Conservation (phyloP, 2,797 vertebrate genomes). For the Anguilla anguilla region DNA sequence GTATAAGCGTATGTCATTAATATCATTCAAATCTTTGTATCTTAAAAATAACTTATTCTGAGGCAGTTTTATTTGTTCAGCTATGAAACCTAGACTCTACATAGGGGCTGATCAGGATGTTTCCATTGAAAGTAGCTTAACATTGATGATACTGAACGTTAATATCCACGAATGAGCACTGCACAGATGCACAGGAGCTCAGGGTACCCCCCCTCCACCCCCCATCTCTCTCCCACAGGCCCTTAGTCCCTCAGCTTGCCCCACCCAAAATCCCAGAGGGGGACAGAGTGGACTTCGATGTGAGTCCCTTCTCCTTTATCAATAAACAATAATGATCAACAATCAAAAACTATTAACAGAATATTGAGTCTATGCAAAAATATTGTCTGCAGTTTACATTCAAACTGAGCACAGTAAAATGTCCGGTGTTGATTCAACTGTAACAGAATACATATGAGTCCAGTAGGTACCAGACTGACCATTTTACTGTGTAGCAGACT, state of each 20-base stretch:
- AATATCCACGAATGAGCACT: not conserved
- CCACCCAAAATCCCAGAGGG: constrained; percentile 91
- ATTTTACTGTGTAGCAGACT: not conserved
- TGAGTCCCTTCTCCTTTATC: constrained; percentile 61
- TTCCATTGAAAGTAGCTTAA: not conserved
- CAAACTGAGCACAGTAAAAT: too few relatives aligned
- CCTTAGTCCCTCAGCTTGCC: constrained; percentile 79
- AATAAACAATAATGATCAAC: not conserved
- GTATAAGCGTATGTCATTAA: not conserved
- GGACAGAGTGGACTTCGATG: constrained; percentile 90
- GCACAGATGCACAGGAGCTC: not conserved
- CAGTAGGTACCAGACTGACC: too few relatives aligned
- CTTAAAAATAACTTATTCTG: not conserved
- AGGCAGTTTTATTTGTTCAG: not conserved
- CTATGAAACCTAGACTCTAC: not conserved
- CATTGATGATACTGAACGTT: not conserved
- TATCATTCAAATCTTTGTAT: not conserved
- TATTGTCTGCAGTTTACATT: not conserved
- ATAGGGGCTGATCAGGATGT: not conserved
- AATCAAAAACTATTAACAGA: too few relatives aligned
- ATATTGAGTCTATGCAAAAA: not conserved
- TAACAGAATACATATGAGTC: too few relatives aligned
- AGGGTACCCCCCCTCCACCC: not conserved
- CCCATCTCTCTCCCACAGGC: constrained; percentile 58
- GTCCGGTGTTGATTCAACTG: too few relatives aligned